phyloP scores from a whole-genome alignment of 2,113 vertebrate genomes.

The Eulemur rufifrons region DNA sequence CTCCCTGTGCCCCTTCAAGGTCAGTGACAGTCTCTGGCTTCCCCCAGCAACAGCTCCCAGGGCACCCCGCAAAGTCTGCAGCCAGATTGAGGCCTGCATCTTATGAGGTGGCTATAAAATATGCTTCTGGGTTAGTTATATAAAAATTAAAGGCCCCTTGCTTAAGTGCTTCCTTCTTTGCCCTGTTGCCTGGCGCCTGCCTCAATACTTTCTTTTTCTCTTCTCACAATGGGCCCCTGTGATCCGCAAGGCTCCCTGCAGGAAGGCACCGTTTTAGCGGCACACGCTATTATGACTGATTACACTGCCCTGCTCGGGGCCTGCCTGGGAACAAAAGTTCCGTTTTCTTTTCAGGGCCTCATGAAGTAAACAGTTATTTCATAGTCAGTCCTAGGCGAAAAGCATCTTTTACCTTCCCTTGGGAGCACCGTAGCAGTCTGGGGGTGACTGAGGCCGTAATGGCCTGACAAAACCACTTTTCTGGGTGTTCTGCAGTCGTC shows the following conservation, averaged over 20 bases:
- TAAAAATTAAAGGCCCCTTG: conserved; percentile 58
- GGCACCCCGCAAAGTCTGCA: background rate
- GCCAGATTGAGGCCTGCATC: background rate
- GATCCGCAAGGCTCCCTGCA: conserved; percentile 45
- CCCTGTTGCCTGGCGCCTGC: conserved; percentile 40
- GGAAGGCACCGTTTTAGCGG: conserved; percentile 29
- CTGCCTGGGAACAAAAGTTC: conserved; percentile 55
- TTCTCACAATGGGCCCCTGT: conserved; percentile 74
- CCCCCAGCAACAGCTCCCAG: background rate
- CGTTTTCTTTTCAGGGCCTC: conserved; percentile 43
- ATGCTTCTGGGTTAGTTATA: conserved; percentile 32
- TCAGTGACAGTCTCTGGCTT: background rate
- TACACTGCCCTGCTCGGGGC: background rate
- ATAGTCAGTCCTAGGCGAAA: conserved; percentile 50
- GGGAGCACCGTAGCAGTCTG: background rate
- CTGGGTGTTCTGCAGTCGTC: background rate
- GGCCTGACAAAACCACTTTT: background rate
- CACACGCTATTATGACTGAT: conserved; percentile 48
- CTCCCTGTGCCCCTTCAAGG: background rate
- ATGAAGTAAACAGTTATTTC: conserved; percentile 72
- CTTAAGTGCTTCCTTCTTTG: conserved; percentile 65
- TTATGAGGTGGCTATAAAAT: background rate
- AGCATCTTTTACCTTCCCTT: conserved; percentile 46
- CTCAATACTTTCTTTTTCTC: conserved; percentile 76
- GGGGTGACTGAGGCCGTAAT: background rate